A percentile compares a stretch with the other conserved stretches of the same genome.
Conservation (phyloP, 1,140 invertebrate species). For the Caenorhabditis briggsae region DNA sequence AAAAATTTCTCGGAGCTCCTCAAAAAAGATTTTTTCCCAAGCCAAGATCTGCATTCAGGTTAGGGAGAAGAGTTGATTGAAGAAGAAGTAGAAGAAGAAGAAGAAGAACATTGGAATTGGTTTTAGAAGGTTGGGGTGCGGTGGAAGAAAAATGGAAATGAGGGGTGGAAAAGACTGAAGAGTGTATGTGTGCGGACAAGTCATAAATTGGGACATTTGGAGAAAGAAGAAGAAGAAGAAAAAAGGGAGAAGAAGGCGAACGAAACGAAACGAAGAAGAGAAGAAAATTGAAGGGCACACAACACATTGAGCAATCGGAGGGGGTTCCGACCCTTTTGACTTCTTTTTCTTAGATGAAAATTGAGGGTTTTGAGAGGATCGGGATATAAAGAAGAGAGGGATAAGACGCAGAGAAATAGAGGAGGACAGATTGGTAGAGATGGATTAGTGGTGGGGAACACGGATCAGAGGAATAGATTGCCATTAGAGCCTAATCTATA, state of each 20-base stretch:
- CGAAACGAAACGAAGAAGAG: not conserved
- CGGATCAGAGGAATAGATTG: not conserved
- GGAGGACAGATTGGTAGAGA: not conserved
- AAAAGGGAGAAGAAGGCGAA: too few species aligned
- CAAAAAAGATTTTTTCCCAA: too few species aligned
- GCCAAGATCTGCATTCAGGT: not conserved
- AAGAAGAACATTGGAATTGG: not conserved
- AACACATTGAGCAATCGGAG: too few species aligned
- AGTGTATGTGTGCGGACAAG: slow-evolving; percentile 4
- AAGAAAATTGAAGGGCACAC: slow-evolving; percentile 54
- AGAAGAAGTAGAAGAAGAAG: not conserved
- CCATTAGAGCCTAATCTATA: not conserved
- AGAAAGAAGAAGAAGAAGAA: not conserved
- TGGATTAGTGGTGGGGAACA: not conserved
- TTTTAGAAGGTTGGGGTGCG: not conserved
- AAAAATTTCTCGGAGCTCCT: too few species aligned
- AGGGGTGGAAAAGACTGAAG: not conserved
- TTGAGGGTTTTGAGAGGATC: slow-evolving; percentile 21
- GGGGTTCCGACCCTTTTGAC: too few species aligned
- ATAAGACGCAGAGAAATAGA: not conserved
- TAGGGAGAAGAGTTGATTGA: not conserved
- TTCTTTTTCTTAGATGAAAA: slow-evolving; percentile 11
- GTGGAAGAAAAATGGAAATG: slow-evolving; percentile 34
- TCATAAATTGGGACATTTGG: slow-evolving; percentile 55
- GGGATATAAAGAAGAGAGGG: not conserved